phyloP scores from a whole-genome alignment of 2,113 vertebrate species.

The Halichoeres trimaculatus region DNA sequence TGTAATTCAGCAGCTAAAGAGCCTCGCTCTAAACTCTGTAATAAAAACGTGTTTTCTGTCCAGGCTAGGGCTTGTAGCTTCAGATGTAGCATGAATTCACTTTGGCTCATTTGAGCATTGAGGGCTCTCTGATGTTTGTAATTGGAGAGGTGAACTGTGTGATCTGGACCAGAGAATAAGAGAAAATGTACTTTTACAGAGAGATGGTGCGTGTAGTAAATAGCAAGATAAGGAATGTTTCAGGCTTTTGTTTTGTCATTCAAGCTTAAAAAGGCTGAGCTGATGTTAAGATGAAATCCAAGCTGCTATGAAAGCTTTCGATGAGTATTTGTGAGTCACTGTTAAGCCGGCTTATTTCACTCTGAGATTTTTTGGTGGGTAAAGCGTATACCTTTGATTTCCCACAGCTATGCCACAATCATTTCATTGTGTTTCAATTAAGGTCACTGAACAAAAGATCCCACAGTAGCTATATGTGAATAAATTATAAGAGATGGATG shows the following conservation, averaged over 20 bases:
- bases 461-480: neutral
- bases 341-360: conserved; percentile 6
- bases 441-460: too few species aligned
- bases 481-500: conserved; percentile 24
- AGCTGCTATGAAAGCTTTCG: neutral
- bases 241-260: conserved; percentile 41
- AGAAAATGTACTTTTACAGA: neutral
- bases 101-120: conserved; percentile 41
- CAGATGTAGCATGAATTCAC: conserved; percentile 31
- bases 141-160: conserved; percentile 38
- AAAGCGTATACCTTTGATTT: too few species aligned
- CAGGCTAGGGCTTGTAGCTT: conserved; percentile 30
- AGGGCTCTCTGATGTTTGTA: conserved; percentile 31
- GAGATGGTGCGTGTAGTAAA: neutral
- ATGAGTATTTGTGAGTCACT: conserved; percentile 3
- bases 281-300: conserved; percentile 3
- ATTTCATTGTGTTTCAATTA: too few species aligned
- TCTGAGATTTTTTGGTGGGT: too few species aligned
- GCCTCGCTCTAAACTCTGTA: conserved; percentile 14
- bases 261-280: neutral
- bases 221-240: neutral
- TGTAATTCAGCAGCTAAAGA: conserved; percentile 7
- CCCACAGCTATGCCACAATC: too few species aligned
- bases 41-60: conserved; percentile 34
- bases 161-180: conserved; percentile 16